Conservation (phyloP, 1,140 invertebrate genomes). For the Drosophila orosa region DNA sequence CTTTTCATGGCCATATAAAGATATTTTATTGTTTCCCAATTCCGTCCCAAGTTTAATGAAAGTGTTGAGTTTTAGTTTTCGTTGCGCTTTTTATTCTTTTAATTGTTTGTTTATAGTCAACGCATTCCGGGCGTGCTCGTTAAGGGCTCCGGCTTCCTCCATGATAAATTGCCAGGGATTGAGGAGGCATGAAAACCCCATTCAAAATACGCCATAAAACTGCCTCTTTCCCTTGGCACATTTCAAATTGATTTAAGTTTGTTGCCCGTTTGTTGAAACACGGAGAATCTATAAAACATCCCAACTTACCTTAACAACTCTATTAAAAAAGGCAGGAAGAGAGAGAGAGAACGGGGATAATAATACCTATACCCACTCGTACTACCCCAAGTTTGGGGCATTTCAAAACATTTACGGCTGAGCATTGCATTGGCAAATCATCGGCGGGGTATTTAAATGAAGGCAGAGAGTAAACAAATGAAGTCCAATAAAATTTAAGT, state of each 20-base stretch:
- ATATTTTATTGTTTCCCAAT: constrained; percentile 81
- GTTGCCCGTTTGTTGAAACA: constrained; percentile 58
- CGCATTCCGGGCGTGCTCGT: constrained; percentile 60
- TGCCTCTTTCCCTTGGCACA: constrained; percentile 42
- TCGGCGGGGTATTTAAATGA: constrained; percentile 51
- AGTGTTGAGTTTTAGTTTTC: constrained; percentile 79
- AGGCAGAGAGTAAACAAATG: constrained; percentile 59
- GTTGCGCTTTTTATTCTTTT: constrained; percentile 65
- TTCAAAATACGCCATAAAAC: constrained; percentile 75
- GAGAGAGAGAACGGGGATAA: not conserved
- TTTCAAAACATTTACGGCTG: constrained; percentile 66
- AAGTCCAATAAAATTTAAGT: constrained; percentile 67
- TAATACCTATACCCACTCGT: constrained; percentile 1
- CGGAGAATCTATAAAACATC: constrained; percentile 73
- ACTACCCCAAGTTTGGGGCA: constrained; percentile 32
- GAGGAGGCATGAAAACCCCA: constrained; percentile 54
- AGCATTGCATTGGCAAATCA: constrained; percentile 38
- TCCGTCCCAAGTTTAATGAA: constrained; percentile 64
- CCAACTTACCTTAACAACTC: constrained; percentile 71
- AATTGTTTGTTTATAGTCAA: constrained; percentile 82
- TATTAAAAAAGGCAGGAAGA: constrained; percentile 50
- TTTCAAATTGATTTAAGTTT: constrained; percentile 80
- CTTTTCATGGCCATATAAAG: constrained; percentile 60
- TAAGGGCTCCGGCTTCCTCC: constrained; percentile 50
- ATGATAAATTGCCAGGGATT: constrained; percentile 66